Percentiles rank a stretch among this genome's conserved stretches.
These are phyloP conservation scores for Tenebrosternarchus preto DNA, from an alignment of 2,113 vertebrate species.

Conservation along the genomic window DNA sequence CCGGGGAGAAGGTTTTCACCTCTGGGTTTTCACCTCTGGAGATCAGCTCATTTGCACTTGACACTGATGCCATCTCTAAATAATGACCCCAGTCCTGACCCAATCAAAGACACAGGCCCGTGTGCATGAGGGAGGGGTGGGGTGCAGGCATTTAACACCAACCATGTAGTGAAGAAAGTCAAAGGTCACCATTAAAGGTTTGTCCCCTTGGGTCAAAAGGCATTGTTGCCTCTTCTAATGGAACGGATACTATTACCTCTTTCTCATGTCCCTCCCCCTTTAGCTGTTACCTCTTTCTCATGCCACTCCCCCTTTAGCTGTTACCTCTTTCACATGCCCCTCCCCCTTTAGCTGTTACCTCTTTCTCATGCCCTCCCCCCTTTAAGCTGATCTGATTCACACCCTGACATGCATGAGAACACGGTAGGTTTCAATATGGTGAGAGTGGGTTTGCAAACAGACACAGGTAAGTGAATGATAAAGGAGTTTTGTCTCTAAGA, in stretches of 20 bases:
- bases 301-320: constrained; percentile 56
- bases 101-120: constrained; percentile 50
- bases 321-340: constrained; percentile 66
- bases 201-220: constrained; percentile 72
- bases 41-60: constrained; percentile 68
- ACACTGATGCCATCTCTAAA: constrained; percentile 78
- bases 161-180: constrained; percentile 69
- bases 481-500: too few species aligned
- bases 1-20: constrained; percentile 63
- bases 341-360: constrained; percentile 66
- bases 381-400: too few species aligned
- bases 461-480: background rate
- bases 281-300: constrained; percentile 69
- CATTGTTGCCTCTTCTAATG: constrained; percentile 71
- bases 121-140: constrained; percentile 28
- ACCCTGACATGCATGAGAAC: constrained; percentile 62
- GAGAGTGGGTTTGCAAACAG: constrained; percentile 50
- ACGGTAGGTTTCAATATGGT: constrained; percentile 59
- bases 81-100: constrained; percentile 65
- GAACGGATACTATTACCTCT: constrained; percentile 72
- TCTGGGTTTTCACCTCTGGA: constrained; percentile 66
- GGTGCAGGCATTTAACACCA: constrained; percentile 63
- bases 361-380: constrained; percentile 46
- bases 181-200: constrained; percentile 76
- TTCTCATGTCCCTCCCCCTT: constrained; percentile 50